Evolutionary conservation across 2,113 vertebrate genomes (phyloP), one percentile per base, ranked within the genome.

Genomic region (Poeciliopsis prolifica): DNA sequence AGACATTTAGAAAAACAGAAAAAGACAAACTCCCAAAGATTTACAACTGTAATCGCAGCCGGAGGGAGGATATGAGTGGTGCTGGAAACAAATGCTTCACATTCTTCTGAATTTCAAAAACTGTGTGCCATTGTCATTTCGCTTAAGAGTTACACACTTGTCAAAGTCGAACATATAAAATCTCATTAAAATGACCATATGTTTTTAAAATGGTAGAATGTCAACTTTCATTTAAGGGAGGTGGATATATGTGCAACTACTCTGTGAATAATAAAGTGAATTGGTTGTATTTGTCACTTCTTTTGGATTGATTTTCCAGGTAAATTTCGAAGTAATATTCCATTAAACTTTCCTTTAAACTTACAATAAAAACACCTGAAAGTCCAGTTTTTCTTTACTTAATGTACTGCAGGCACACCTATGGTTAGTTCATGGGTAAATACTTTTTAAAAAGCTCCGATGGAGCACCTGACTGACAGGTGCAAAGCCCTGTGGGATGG

Each of bases 401-500:
- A 35, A 61, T 42, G 35, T n/a, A n/a, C 24, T n/a, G 24, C 17
- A 58, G 24, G 24, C 9, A 58, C 51, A 10, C n/a, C 24, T 58
- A 11, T 3, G 51, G 2, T 58, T 58, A 9, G 51, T 58, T 66
- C 24, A 28, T n/a, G 26, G 37, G 22, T 24, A 65, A 33, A 42
- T 9, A 5, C 4, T 4, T 30, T 7, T 4, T 29, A 37, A 37
- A 73, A 24, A 82, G 85, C 84, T 80, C 61, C 68, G 44, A 64
- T 72, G 72, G 74, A 84, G 19, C 75, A 72, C 85, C 82, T 84
- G 88, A 86, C 82, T 84, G 88, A 86, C 87, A 88, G 81, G 74
- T 84, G 88, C 72, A 74, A 79, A 84, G 81, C 89, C 91, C 90
- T 81, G 84, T 86, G 88, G 91, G 91, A 81, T 65, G 83, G 75